Percentiles rank a stretch among this genome's conserved stretches.
Evolutionary conservation across 2,888 invertebrate genomes (phyloP).

Genomic region (Philhelius pedissequus): DNA sequence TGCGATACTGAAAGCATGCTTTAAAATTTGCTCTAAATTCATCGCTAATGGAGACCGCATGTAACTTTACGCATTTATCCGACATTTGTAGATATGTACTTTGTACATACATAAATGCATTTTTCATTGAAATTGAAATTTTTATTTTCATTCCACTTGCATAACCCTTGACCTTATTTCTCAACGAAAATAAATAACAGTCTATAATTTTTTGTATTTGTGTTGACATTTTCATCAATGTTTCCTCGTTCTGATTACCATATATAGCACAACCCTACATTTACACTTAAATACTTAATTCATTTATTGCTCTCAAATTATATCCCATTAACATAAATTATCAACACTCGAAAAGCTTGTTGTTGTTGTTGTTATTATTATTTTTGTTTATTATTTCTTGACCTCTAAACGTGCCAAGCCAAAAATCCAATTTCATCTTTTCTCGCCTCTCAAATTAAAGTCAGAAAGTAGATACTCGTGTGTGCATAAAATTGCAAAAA

Average conservation of each 20-base stretch:
- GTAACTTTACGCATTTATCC: too few species aligned
- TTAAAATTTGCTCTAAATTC: too few species aligned
- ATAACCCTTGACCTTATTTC: not conserved
- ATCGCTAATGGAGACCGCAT: too few species aligned
- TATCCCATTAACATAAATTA: constrained; percentile 13
- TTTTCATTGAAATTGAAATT: not conserved
- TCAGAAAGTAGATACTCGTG: constrained; percentile 11
- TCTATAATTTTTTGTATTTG: not conserved
- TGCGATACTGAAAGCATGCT: too few species aligned
- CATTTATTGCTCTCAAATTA: constrained; percentile 4
- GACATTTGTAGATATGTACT: too few species aligned
- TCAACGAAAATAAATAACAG: not conserved
- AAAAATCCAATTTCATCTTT: constrained; percentile 47
- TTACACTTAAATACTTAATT: not conserved
- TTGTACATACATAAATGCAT: too few species aligned
- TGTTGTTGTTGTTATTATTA: not conserved
- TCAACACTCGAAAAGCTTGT: constrained; percentile 3
- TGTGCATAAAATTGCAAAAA: constrained; percentile 58
- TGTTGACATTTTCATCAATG: not conserved
- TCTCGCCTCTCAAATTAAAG: constrained; percentile 1
- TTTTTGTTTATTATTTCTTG: constrained; percentile 15
- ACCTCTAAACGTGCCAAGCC: constrained; percentile 52
- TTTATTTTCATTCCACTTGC: not conserved
- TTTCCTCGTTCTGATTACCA: not conserved
- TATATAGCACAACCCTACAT: not conserved